Evolutionary conservation across 2,113 vertebrate species (phyloP).

Genomic region (Hemibagrus wyckioides): DNA sequence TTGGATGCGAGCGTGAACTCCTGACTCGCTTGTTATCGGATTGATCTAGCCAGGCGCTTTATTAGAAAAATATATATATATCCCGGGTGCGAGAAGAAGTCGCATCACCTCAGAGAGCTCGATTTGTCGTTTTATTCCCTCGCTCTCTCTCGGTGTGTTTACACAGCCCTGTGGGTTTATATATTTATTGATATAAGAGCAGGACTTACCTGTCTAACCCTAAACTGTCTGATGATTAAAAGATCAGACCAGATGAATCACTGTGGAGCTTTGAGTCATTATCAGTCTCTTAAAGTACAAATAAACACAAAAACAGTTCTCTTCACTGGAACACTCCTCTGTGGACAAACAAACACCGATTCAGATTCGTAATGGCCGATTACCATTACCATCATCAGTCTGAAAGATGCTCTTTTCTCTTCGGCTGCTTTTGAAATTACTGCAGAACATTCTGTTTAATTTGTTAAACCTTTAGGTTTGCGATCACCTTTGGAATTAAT

Average conservation of each 20-base stretch:
- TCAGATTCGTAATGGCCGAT: too few relatives aligned
- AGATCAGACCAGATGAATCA: not conserved
- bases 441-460: not conserved
- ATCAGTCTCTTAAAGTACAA: not conserved
- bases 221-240: not conserved
- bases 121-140: not conserved
- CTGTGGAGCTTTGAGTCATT: not conserved
- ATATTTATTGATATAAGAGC: not conserved
- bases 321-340: too few relatives aligned
- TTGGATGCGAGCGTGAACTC: slow-evolving; percentile 45
- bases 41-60: slow-evolving; percentile 47
- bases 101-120: not conserved
- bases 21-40: slow-evolving; percentile 53
- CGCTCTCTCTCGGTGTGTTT: not conserved
- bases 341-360: too few relatives aligned
- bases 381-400: too few relatives aligned
- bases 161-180: too few relatives aligned
- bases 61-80: slow-evolving; percentile 11
- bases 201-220: not conserved
- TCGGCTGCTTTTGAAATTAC: too few relatives aligned
- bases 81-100: slow-evolving; percentile 17
- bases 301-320: not conserved
- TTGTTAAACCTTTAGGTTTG: not conserved
- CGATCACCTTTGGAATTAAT: not conserved
- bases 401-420: too few relatives aligned